phyloP scores from a whole-genome alignment of 2,888 invertebrate genomes.

The Syrphus vitripennis region DNA sequence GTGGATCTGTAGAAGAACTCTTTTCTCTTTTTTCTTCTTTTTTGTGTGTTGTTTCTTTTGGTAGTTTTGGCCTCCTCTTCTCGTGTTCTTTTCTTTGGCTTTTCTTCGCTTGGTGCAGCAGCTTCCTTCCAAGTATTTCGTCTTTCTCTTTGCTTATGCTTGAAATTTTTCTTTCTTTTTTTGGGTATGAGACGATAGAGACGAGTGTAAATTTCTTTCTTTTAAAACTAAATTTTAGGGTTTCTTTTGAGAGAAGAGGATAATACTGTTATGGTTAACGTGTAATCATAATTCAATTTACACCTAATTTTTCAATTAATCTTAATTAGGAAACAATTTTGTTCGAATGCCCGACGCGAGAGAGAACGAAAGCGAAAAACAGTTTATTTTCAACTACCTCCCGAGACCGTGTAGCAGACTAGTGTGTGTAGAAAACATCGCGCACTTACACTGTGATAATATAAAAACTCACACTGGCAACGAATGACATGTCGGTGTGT shows the following conservation, averaged over 20 bases:
- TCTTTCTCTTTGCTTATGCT: slow-evolving; percentile 59
- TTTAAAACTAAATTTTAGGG: background rate
- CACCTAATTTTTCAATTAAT: slow-evolving; percentile 81
- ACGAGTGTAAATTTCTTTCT: background rate
- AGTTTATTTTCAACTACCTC: slow-evolving; percentile 72
- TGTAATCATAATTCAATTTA: slow-evolving; percentile 61
- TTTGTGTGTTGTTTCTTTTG: slow-evolving; percentile 17
- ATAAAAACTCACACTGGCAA: slow-evolving; percentile 36
- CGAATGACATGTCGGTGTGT: slow-evolving; percentile 25
- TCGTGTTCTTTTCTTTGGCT: slow-evolving; percentile 65
- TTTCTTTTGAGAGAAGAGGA: background rate
- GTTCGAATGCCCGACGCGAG: slow-evolving; percentile 55
- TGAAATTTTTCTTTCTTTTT: slow-evolving; percentile 27
- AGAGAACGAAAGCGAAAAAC: slow-evolving; percentile 72
- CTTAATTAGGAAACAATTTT: slow-evolving; percentile 80
- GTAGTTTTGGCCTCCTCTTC: slow-evolving; percentile 42
- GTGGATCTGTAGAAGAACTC: slow-evolving; percentile 32
- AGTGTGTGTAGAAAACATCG: slow-evolving; percentile 56
- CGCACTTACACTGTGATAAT: slow-evolving; percentile 58
- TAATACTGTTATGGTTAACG: slow-evolving; percentile 61
- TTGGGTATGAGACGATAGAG: background rate
- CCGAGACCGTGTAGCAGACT: slow-evolving; percentile 11
- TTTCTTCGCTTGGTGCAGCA: slow-evolving; percentile 68
- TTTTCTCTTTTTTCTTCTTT: slow-evolving; percentile 61
- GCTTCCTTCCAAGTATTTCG: slow-evolving; percentile 64